Conservation (phyloP, 2,888 invertebrate species). For the Norana najaformis region DNA sequence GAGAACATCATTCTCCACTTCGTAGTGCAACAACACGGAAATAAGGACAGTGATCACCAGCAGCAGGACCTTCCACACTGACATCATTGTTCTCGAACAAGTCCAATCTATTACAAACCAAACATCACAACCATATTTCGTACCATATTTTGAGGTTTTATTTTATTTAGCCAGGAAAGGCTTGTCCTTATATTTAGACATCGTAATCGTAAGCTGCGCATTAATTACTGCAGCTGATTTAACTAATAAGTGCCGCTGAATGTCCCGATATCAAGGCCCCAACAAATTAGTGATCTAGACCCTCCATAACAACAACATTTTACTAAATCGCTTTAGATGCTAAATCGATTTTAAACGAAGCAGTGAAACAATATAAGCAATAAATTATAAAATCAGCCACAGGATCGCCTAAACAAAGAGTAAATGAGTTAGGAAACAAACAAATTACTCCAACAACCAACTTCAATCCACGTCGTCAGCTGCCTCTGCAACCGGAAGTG, state of each 20-base stretch:
- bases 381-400: background rate
- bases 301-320: background rate
- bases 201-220: too few relatives aligned
- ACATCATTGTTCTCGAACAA: background rate
- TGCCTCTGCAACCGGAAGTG: background rate
- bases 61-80: conserved; percentile 19
- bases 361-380: background rate
- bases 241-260: background rate
- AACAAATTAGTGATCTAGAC: background rate
- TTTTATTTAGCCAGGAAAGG: background rate
- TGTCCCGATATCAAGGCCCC: background rate
- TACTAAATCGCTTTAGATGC: background rate
- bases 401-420: background rate
- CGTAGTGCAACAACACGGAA: conserved; percentile 25
- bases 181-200: background rate
- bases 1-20: conserved; percentile 33
- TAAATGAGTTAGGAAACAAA: background rate
- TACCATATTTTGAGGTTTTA: background rate
- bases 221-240: background rate
- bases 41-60: conserved; percentile 24
- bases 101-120: background rate
- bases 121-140: background rate
- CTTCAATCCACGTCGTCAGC: background rate
- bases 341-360: background rate
- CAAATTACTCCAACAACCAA: too few relatives aligned